phyloP scores from a whole-genome alignment of 2,888 invertebrate species.

The Isotomurus palustris region DNA sequence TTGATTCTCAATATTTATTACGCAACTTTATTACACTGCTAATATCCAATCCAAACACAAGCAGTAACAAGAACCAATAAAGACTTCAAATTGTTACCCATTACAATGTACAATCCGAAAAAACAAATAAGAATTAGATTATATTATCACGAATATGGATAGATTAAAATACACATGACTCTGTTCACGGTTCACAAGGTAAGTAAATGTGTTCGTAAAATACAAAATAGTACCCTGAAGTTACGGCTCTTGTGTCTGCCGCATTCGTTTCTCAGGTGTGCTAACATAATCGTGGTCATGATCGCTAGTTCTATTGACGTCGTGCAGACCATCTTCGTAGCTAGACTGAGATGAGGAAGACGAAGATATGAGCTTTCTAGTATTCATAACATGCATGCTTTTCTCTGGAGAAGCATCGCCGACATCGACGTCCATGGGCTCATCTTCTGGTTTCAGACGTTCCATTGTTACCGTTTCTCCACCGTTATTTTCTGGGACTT shows the following conservation, averaged over 20 bases:
- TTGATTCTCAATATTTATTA: too few relatives aligned
- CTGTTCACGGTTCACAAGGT: too few relatives aligned
- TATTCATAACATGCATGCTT: background rate
- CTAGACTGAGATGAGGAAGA: too few relatives aligned
- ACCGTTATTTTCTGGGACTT: slow-evolving; percentile 1
- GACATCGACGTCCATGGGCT: slow-evolving; percentile 2
- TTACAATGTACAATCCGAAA: background rate
- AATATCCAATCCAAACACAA: too few relatives aligned
- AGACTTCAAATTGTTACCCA: too few relatives aligned
- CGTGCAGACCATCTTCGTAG: background rate
- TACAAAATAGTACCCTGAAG: background rate
- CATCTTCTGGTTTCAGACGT: background rate
- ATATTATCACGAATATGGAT: background rate
- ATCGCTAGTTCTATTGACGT: background rate
- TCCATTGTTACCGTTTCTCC: background rate
- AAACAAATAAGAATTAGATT: background rate
- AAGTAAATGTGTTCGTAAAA: background rate
- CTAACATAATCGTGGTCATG: slow-evolving; percentile 10
- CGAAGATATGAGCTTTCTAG: too few relatives aligned
- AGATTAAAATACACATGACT: too few relatives aligned
- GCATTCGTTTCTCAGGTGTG: too few relatives aligned
- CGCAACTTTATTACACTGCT: too few relatives aligned
- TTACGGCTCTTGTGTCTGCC: background rate
- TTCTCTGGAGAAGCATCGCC: background rate
- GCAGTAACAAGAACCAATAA: too few relatives aligned